phyloP scores from a whole-genome alignment of 2,888 invertebrate species.

The Oconnorella tubifera region DNA sequence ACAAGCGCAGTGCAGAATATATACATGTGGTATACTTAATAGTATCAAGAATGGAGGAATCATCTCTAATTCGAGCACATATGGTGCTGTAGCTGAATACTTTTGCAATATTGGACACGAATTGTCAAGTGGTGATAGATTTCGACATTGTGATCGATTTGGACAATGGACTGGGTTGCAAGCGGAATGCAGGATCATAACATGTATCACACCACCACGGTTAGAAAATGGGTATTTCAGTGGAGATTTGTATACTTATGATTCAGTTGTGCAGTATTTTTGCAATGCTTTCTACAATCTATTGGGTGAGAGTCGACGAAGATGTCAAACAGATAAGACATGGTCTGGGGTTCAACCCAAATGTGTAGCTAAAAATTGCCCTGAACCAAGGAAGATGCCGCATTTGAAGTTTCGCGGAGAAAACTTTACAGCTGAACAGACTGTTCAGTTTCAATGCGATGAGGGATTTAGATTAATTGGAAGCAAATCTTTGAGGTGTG shows the following conservation, averaged over 20 bases:
- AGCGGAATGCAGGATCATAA: conserved; percentile 42
- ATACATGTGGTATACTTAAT: conserved; percentile 51
- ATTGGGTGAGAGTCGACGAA: conserved; percentile 33
- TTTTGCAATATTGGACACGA: conserved; percentile 22
- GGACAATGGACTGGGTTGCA: conserved; percentile 45
- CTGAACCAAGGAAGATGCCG: conserved; percentile 27
- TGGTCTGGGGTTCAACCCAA: conserved; percentile 40
- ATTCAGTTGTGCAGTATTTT: conserved; percentile 19
- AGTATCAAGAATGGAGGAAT: conserved; percentile 4
- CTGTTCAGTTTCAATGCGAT: conserved; percentile 37
- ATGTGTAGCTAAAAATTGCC: conserved; percentile 37
- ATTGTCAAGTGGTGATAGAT: conserved; percentile 13
- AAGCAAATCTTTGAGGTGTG: conserved; percentile 19
- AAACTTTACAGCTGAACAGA: conserved; percentile 13
- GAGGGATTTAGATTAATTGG: conserved; percentile 45
- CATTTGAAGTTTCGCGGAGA: conserved; percentile 23
- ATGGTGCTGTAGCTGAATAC: conserved; percentile 6
- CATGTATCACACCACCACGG: conserved; percentile 34
- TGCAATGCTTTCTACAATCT: conserved; percentile 34
- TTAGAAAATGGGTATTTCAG: conserved; percentile 15
- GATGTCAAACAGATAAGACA: conserved; percentile 38
- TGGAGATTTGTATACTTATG: conserved; percentile 19
- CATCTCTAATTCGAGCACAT: conserved; percentile 4
- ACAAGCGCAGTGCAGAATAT: conserved; percentile 31
- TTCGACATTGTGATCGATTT: conserved; percentile 41